These are phyloP conservation scores for Paedocypris sp. DNA, from an alignment of 2,113 vertebrate genomes.

Conservation along the genomic window DNA sequence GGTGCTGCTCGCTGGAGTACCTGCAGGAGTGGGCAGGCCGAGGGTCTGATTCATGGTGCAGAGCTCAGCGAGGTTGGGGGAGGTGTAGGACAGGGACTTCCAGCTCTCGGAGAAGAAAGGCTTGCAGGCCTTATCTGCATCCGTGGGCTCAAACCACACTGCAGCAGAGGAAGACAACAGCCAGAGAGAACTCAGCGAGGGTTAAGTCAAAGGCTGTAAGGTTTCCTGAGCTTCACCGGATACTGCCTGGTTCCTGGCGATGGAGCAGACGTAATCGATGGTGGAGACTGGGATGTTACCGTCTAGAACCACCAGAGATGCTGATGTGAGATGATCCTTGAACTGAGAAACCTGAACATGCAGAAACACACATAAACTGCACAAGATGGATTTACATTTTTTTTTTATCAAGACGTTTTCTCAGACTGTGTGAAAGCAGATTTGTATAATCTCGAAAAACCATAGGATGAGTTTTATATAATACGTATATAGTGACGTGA, in stretches of 20 bases:
- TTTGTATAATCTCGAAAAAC: no score
- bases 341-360: slow-evolving; percentile 70
- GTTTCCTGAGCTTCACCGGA: slow-evolving; percentile 53
- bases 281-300: slow-evolving; percentile 77
- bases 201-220: background rate
- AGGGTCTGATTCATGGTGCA: slow-evolving; percentile 69
- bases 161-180: slow-evolving; percentile 35
- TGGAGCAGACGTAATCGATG: slow-evolving; percentile 70
- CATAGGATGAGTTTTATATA: no score
- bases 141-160: slow-evolving; percentile 86
- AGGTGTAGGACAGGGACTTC: slow-evolving; percentile 70
- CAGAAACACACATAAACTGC: background rate
- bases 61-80: slow-evolving; percentile 77
- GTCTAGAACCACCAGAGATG: slow-evolving; percentile 71
- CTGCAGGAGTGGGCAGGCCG: slow-evolving; percentile 62
- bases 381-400: no score
- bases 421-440: no score
- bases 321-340: slow-evolving; percentile 61
- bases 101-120: slow-evolving; percentile 80
- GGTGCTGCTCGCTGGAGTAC: slow-evolving; percentile 49
- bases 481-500: no score
- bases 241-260: slow-evolving; percentile 62
- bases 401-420: no score
- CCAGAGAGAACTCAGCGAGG: background rate
- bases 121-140: slow-evolving; percentile 73